These are phyloP conservation scores for Dermochelys coriacea DNA, from an alignment of 2,797 vertebrate species.

Conservation along the genomic window DNA sequence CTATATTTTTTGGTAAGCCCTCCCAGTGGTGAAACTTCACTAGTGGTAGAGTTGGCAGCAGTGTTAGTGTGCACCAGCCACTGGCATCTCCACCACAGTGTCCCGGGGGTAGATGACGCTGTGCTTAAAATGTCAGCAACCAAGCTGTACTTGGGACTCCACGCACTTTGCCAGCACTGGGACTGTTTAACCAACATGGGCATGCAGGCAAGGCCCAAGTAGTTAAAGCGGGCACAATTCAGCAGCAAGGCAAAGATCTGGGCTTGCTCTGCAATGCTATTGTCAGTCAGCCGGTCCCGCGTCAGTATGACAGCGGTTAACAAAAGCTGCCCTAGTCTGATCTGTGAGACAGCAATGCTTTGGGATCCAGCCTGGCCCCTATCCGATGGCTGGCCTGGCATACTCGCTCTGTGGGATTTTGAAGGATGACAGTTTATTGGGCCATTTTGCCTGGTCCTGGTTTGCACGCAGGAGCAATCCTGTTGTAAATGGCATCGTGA, in stretches of 20 bases:
- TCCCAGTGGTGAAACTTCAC: accelerated
- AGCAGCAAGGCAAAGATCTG: not conserved
- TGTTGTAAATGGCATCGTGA: not conserved
- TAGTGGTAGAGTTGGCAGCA: not conserved
- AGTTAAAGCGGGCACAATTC: not conserved
- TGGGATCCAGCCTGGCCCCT: not conserved
- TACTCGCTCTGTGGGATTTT: not conserved
- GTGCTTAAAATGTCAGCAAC: not conserved
- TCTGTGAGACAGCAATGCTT: not conserved
- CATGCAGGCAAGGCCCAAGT: accelerated
- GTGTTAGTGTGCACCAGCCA: too few relatives aligned
- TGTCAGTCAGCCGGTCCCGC: not conserved
- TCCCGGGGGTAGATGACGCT: not conserved
- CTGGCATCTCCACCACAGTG: not conserved
- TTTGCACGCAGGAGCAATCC: not conserved
- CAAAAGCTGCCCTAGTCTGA: not conserved
- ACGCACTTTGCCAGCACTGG: not conserved
- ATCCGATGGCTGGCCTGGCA: not conserved
- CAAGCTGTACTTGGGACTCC: too few relatives aligned
- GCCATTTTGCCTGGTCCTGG: not conserved
- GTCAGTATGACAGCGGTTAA: not conserved
- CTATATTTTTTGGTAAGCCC: accelerated
- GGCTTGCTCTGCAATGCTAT: not conserved
- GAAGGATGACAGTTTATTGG: not conserved
- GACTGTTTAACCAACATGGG: not conserved